Evolutionary conservation across 2,888 invertebrate species (phyloP), one percentile per base, ranked within the genome.

Genomic region (Oscheius sp.): DNA sequence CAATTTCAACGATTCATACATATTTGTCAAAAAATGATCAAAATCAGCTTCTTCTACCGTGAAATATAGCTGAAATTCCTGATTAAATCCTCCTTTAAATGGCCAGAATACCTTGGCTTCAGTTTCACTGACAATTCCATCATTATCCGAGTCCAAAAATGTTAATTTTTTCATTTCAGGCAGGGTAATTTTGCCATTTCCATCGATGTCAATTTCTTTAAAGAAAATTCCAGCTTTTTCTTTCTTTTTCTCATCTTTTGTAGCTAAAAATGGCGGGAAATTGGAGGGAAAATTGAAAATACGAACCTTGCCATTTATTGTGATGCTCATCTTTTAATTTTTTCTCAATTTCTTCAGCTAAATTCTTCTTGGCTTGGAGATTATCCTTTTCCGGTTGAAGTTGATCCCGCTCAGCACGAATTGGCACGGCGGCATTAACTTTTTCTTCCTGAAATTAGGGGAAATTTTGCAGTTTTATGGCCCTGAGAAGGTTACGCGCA

Each of bases 71-170:
- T 35, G 35, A 3, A 35, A 35, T 35, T 35, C 9, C 35, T 9
- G 5, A 35, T 35, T 6, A 35, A 35, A 6, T 35, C 9, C 5
- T 35, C 35, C 35, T 6, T 6, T 6, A 35, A 35, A 35, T 35
- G 9, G 3, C 3, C 3, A 35, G 9, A 9, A 35, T 6, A 35
- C 35, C 89, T 89, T 92, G 0, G 94, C 93, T 91, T 98, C 97
- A 74, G 95, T 95, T 27, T 93, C 92, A 74, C 93, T 92, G 18
- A 98, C 94, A 84, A 92, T 92, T 9, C 96, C 96, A 91, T 96
- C 93, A 76, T 92, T 92, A 89, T 98, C 93, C 83, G 93, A 93
- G 90, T 98, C 98, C 90, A 98, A 94, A 58, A 92, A 92, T 85
- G 91, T 91, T 74, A 93, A 92, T 1, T 92, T 91, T 90, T 93